These are phyloP conservation scores for Monochamus alternatus DNA, from an alignment of 2,888 invertebrate genomes.

Conservation along the genomic window DNA sequence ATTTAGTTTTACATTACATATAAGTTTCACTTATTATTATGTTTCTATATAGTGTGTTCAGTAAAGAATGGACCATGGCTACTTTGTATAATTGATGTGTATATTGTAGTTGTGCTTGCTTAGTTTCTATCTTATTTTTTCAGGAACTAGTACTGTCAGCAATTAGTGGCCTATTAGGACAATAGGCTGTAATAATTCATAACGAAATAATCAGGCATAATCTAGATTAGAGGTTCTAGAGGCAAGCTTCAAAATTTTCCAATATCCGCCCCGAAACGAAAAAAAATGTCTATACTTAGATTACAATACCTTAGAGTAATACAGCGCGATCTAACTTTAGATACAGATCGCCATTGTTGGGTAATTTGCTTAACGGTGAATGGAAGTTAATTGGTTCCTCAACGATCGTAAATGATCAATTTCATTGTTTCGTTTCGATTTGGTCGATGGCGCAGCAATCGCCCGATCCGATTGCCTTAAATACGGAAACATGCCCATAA, in stretches of 20 bases:
- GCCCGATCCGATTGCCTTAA: slow-evolving; percentile 22
- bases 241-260: not conserved
- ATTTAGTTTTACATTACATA: too few relatives aligned
- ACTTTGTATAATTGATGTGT: too few relatives aligned
- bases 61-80: too few relatives aligned
- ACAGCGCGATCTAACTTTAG: slow-evolving; percentile 19
- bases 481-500: slow-evolving; percentile 34
- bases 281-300: slow-evolving; percentile 10
- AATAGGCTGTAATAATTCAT: too few relatives aligned
- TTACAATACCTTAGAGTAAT: slow-evolving; percentile 5
- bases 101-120: too few relatives aligned
- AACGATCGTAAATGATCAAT: slow-evolving; percentile 40
- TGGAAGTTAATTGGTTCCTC: slow-evolving; percentile 36
- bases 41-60: too few relatives aligned
- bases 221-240: too few relatives aligned
- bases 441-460: slow-evolving; percentile 31
- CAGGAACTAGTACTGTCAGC: too few relatives aligned
- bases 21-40: too few relatives aligned
- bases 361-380: slow-evolving; percentile 41
- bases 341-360: slow-evolving; percentile 42
- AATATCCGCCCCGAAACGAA: not conserved
- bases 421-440: slow-evolving; percentile 39
- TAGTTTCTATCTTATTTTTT: too few relatives aligned
- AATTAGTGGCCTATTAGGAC: too few relatives aligned
- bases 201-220: too few relatives aligned